Evolutionary conservation across 2,888 invertebrate species (phyloP).

Genomic region (Junonia oenone): DNA sequence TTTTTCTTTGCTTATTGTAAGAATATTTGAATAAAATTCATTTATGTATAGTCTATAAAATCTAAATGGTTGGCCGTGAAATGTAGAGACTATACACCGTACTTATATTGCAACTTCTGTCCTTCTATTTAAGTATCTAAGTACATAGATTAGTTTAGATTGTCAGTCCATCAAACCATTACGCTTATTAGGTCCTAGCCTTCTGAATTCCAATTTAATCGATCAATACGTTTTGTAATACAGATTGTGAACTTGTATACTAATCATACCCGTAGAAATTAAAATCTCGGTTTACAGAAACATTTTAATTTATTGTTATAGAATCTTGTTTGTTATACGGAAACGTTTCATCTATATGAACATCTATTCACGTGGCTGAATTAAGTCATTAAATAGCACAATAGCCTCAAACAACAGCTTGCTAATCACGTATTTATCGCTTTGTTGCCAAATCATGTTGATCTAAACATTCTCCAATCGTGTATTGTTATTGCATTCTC

Average conservation of each 20-base stretch:
- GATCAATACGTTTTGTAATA: not conserved
- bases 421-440: slow-evolving; percentile 11
- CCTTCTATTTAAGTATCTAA: too few species aligned
- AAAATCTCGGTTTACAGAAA: not conserved
- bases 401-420: slow-evolving; percentile 1
- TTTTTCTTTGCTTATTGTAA: too few species aligned
- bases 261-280: not conserved
- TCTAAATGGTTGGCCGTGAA: too few species aligned
- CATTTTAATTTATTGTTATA: not conserved
- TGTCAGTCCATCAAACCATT: not conserved
- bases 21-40: too few species aligned
- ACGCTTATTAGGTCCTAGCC: not conserved
- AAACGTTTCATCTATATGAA: not conserved
- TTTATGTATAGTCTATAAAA: too few species aligned
- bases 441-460: slow-evolving; percentile 10
- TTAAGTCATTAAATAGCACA: not conserved
- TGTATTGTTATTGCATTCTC: not conserved
- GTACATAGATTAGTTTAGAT: not conserved
- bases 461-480: slow-evolving; percentile 9
- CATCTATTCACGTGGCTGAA: not conserved
- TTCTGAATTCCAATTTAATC: not conserved
- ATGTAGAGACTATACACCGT: too few species aligned
- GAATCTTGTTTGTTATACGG: not conserved
- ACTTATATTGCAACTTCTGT: too few species aligned
- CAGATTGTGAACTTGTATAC: not conserved